Base-by-base conservation (phyloP, 2,113 vertebrate species). In the Rutilus rutilus region DNA sequence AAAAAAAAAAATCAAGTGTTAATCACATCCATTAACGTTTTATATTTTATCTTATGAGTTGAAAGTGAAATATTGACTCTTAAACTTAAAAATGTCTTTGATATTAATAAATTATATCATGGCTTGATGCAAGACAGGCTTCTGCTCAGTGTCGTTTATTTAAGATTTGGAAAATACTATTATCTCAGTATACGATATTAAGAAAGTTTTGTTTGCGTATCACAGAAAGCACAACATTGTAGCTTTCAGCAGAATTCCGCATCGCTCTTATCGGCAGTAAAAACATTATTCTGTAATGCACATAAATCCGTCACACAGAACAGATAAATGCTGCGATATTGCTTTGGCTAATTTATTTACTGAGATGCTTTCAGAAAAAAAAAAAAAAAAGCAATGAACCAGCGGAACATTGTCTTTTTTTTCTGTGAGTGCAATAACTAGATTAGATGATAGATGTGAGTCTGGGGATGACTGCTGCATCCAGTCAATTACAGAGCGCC, bases 381-480 rank as follows among this genome's bases (percentile, higher is more conserved):
- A 33, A 91, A 91, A 25, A 93, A 92, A n/a, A 93, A 92, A 88
- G 90, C 90, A 92, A 91, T 88, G 88, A 90, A 85, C 89, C 78
- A 89, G 89, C 88, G 90, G 87, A 93, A 89, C 83, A 88, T n/a
- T 69, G 82, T 91, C 90, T 89, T 87, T 89, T 42, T 39, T 88
- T 88, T 91, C 87, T 87, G 42, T 87, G 81, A 86, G 78, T 88
- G 84, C 90, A 92, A 93, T 93, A 93, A 93, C 90, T 77, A 91
- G 90, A 90, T 93, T 92, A 92, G 15, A 86, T 88, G 93, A 92
- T 91, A 90, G 91, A 94, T 90, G 80, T 83, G 87, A 86, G 93
- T 92, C 90, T 81, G 45, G 92, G 90, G 94, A 92, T 82, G 60
- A n/a, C 60, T 47, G 79, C 89, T 90, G 88, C 84, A 87, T 90